phyloP scores from a whole-genome alignment of 2,113 vertebrate species.

The Progne subis region DNA sequence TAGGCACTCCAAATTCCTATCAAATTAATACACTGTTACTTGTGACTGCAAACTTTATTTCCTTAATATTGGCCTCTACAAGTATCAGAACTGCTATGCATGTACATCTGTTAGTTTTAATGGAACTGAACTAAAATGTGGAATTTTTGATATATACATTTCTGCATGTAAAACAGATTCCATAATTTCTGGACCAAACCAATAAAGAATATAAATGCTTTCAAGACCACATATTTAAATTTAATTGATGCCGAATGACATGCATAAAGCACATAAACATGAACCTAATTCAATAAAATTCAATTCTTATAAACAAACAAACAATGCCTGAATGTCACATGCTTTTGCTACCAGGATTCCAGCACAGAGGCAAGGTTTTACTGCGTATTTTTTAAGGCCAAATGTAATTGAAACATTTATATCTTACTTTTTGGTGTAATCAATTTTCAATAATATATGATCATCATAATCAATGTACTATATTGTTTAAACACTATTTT shows the following conservation, averaged over 20 bases:
- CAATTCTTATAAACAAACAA: not conserved
- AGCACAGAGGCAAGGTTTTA: not conserved
- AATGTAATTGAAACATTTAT: not conserved
- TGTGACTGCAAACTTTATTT: not conserved
- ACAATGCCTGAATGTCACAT: not conserved
- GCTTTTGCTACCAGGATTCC: not conserved
- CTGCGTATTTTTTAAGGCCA: not conserved
- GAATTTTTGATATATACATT: not conserved
- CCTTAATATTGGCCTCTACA: not conserved
- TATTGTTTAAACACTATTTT: not conserved
- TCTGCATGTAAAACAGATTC: not conserved
- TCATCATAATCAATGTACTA: not conserved
- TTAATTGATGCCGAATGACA: not conserved
- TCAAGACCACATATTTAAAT: not conserved
- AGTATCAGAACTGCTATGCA: not conserved
- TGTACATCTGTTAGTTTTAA: not conserved
- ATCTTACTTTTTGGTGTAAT: not conserved
- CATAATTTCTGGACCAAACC: not conserved
- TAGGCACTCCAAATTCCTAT: constrained; percentile 97
- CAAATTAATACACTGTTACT: constrained; percentile 24
- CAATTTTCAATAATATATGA: not conserved
- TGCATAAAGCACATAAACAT: not conserved
- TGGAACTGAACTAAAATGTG: not conserved
- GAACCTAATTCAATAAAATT: not conserved
- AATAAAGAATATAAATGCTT: not conserved